Evolutionary conservation across 1,140 invertebrate genomes (phyloP), one percentile per base, ranked within the genome.

Genomic region (Drosophila pallidifrons): DNA sequence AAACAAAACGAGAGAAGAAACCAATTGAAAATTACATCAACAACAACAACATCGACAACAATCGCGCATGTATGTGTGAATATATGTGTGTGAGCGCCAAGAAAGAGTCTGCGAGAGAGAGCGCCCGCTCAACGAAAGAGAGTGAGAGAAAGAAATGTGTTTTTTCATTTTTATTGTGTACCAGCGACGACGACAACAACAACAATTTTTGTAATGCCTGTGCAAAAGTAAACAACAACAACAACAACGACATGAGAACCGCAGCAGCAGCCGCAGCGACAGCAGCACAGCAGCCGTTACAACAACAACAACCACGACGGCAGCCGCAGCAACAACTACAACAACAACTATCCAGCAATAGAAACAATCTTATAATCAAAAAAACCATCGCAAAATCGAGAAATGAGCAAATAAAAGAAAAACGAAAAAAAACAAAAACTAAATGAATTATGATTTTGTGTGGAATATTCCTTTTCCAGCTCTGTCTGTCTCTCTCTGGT

Each of bases 371-470:
- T 90, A 90, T 91, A 90, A 89, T 90, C 79, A 89, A 90, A 90
- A 89, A 90, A 90, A 88, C 68, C 69, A 38, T 38, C 86, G 79
- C 81, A 87, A 87, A 55, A 87, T 49, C 76, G 49, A 89, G 72
- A 89, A 85, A 89, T 89, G 81, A 89, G 85, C 85, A 89, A 89
- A 89, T 89, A 89, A 89, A 89, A 89, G 81, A 89, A 89, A 81
- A 76, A 47, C 57, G 68, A 73, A 81, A 75, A 69, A 83, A 70
- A 76, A 87, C 81, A 70, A 59, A 71, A 73, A 49, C 16, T 68
- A 72, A 69, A 82, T 61, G 68, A 45, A 79, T 13, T 46, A 75
- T 71, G 72, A 82, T 79, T 82, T 82, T 82, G 76, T 88, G 75
- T 63, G 61, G 49, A 73, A 66, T 38, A 10, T 77, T 87, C 73